Conservation (phyloP, 1,140 invertebrate genomes). For the Bombus sibiricus region DNA sequence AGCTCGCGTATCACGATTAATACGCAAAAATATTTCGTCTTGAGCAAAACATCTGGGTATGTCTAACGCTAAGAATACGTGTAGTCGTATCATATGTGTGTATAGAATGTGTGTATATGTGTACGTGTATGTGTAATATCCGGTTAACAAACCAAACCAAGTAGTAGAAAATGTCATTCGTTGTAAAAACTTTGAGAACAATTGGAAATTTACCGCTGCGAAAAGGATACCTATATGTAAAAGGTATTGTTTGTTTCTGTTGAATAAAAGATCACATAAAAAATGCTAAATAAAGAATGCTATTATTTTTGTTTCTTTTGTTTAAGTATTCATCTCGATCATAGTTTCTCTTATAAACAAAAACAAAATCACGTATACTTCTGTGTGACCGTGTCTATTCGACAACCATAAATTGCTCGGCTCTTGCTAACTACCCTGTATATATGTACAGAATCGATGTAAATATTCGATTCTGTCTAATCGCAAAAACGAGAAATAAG, state of each 20-base stretch:
- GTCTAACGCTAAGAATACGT: slow-evolving; percentile 64
- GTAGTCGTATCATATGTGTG: not conserved
- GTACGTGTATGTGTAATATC: not conserved
- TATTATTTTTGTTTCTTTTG: not conserved
- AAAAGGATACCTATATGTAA: not conserved
- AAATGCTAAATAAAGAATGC: not conserved
- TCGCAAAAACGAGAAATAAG: slow-evolving; percentile 53
- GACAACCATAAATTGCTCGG: slow-evolving; percentile 25
- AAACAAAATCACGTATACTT: not conserved
- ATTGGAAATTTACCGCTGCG: not conserved
- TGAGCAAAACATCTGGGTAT: slow-evolving; percentile 74
- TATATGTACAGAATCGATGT: slow-evolving; percentile 25
- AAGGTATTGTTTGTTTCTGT: not conserved
- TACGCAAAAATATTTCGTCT: slow-evolving; percentile 68
- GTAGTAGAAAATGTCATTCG: slow-evolving; percentile 25
- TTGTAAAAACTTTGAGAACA: slow-evolving; percentile 26
- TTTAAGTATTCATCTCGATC: not conserved
- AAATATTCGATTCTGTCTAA: slow-evolving; percentile 1
- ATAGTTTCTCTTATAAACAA: not conserved
- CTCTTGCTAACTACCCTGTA: slow-evolving; percentile 59
- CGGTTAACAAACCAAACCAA: slow-evolving; percentile 51
- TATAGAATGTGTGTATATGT: not conserved
- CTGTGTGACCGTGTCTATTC: not conserved
- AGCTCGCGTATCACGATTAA: slow-evolving; percentile 30
- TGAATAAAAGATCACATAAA: not conserved